Percentiles rank a stretch among this genome's conserved stretches.
Evolutionary conservation across 37 sponge, comb jelly and placozoan species (phyloP).

Genomic region (Tethya wilhelma): DNA sequence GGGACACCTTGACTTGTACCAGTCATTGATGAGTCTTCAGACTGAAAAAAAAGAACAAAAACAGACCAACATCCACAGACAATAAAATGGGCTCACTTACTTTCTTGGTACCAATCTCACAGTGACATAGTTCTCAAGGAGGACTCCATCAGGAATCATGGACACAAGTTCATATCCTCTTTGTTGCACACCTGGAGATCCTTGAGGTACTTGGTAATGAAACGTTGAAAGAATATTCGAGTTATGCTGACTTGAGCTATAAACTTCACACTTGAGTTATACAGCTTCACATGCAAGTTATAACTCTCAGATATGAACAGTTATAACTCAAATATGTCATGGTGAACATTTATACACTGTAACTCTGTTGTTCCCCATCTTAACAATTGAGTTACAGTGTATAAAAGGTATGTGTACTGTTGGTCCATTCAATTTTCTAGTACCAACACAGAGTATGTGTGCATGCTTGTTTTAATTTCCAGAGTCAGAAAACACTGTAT

Average conservation of each 20-base stretch:
- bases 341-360: neutral
- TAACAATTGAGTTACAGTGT: too few species aligned
- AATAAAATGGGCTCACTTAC: constrained; percentile 7
- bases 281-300: neutral
- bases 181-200: constrained; percentile 10
- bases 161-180: constrained; percentile 2
- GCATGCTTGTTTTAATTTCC: too few species aligned
- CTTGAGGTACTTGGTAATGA: constrained; percentile 22
- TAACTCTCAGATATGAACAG: neutral
- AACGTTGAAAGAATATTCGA: neutral
- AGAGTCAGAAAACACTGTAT: too few species aligned
- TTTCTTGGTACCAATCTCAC: constrained; percentile 43
- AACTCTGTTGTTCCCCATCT: too few species aligned
- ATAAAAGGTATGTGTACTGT: too few species aligned
- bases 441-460: too few species aligned
- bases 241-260: neutral
- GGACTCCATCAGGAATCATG: constrained; percentile 40
- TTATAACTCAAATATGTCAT: neutral
- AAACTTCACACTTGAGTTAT: neutral
- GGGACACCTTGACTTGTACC: constrained; percentile 10
- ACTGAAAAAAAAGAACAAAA: neutral
- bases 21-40: constrained; percentile 6
- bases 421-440: too few species aligned
- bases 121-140: constrained; percentile 52
- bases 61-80: neutral